A percentile compares a stretch with the other conserved stretches of the same genome.
Conservation (phyloP, 2,888 invertebrate genomes). For the Clunio marinus region DNA sequence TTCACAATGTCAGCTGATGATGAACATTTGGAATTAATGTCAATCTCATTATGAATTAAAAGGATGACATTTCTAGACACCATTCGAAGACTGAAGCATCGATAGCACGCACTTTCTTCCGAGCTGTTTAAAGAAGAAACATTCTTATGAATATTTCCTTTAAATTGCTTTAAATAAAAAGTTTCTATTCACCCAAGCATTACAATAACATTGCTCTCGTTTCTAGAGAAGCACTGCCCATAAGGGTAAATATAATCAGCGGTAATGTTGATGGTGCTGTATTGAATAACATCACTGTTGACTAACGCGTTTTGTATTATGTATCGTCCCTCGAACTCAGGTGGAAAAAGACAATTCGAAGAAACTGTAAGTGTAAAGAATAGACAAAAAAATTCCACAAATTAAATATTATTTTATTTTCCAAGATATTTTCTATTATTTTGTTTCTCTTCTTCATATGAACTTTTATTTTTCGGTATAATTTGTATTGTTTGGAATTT, state of each 20-base stretch:
- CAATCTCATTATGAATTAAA: conserved; percentile 57
- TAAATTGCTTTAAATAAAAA: not conserved
- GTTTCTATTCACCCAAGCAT: conserved; percentile 49
- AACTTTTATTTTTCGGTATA: too few species aligned
- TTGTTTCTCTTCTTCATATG: too few species aligned
- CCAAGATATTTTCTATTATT: too few species aligned
- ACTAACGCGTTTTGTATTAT: conserved; percentile 56
- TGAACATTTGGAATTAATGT: conserved; percentile 56
- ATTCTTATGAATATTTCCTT: not conserved
- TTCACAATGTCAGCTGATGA: conserved; percentile 57
- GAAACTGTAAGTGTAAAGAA: not conserved
- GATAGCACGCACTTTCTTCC: conserved; percentile 53
- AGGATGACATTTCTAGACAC: conserved; percentile 60
- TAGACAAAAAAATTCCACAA: not conserved
- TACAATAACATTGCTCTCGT: conserved; percentile 60
- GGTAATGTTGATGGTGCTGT: conserved; percentile 59
- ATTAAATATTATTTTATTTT: not conserved
- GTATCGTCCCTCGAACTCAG: conserved; percentile 62
- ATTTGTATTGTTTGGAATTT: not conserved
- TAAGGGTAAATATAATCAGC: conserved; percentile 61
- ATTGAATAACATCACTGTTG: conserved; percentile 55
- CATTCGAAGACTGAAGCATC: conserved; percentile 59
- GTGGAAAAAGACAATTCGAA: conserved; percentile 58
- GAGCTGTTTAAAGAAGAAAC: conserved; percentile 12
- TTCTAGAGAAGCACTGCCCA: conserved; percentile 60